Conservation (phyloP, 2,113 vertebrate genomes). For the Stegostoma tigrinum region DNA sequence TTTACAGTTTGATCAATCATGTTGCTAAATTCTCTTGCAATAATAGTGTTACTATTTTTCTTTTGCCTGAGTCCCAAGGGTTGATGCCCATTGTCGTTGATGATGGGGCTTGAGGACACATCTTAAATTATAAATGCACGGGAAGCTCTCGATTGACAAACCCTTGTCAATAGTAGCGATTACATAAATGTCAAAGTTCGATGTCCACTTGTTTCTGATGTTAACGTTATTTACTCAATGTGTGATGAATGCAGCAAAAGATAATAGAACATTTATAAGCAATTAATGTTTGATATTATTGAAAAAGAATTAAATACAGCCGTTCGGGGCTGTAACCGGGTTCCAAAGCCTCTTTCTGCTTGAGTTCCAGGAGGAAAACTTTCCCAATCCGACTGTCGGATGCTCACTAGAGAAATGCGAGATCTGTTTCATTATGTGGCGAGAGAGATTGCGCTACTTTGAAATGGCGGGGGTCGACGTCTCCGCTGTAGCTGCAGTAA, state of each 20-base stretch:
- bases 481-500: background rate
- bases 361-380: background rate
- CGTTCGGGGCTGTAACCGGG: background rate
- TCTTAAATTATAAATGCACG: background rate
- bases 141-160: background rate
- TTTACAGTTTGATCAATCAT: background rate
- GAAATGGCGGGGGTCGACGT: background rate
- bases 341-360: background rate
- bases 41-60: background rate
- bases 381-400: background rate
- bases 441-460: background rate
- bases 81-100: background rate
- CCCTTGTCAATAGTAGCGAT: background rate
- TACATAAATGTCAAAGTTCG: constrained; percentile 1
- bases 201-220: background rate
- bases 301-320: background rate
- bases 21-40: background rate
- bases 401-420: background rate
- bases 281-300: background rate
- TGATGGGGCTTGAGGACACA: background rate
- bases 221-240: background rate
- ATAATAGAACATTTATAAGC: background rate
- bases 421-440: background rate
- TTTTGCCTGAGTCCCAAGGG: background rate
- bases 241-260: background rate